A percentile compares a stretch with the other conserved stretches of the same genome.
Conservation (phyloP, 2,113 vertebrate genomes). For the Heterotilapia buettikoferi region DNA sequence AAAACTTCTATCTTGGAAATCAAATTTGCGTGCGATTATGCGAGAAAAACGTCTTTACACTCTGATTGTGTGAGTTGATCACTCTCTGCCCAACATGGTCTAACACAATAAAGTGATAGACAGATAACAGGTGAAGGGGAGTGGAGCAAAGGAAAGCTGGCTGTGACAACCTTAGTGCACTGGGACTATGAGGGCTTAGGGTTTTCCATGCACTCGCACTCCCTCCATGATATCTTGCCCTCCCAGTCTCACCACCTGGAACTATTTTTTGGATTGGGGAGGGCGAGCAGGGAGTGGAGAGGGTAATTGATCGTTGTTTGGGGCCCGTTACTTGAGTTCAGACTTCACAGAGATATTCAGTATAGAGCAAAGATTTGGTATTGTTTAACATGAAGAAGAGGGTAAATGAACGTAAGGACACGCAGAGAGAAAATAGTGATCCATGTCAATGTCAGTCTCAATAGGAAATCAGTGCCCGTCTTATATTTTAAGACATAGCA, state of each 20-base stretch:
- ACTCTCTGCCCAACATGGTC: not conserved
- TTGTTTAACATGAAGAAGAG: not conserved
- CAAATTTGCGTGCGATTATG: not conserved
- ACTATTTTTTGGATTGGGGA: not conserved
- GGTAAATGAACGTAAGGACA: not conserved
- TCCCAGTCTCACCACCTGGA: not conserved
- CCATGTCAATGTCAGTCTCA: not conserved
- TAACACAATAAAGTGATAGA: constrained; percentile 54
- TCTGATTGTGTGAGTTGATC: not conserved
- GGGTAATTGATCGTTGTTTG: not conserved
- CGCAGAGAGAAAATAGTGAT: not conserved
- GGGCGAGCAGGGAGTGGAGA: not conserved
- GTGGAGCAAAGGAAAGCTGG: constrained; percentile 36
- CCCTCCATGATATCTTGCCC: not conserved
- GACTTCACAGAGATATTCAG: not conserved
- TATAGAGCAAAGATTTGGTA: not conserved
- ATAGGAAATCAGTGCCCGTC: not conserved
- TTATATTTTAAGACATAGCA: not conserved
- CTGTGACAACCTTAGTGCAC: constrained; percentile 17
- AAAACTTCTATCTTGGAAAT: not conserved
- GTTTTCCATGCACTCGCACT: constrained; percentile 44
- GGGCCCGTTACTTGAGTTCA: not conserved
- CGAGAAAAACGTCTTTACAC: not conserved
- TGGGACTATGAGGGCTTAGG: constrained; percentile 48
- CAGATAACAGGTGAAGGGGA: constrained; percentile 60